Evolutionary conservation across 2,113 vertebrate genomes (phyloP).

Genomic region (Rhea pennata): DNA sequence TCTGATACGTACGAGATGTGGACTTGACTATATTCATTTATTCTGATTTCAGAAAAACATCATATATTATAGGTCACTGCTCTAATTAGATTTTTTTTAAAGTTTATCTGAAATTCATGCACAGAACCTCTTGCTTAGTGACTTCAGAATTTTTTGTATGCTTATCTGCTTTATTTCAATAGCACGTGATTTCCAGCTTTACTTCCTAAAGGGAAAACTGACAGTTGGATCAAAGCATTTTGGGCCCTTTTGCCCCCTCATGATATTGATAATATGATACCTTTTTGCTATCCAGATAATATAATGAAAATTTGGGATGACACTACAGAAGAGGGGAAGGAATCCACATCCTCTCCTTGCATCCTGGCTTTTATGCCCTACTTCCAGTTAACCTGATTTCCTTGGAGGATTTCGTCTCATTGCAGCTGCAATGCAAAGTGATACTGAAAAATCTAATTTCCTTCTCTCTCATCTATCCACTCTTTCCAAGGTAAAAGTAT

Average conservation of each 20-base stretch:
- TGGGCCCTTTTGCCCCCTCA: background rate
- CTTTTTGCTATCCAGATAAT: background rate
- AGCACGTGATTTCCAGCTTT: background rate
- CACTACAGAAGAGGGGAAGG: background rate
- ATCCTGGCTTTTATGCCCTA: background rate
- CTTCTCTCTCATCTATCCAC: background rate
- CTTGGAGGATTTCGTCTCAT: background rate
- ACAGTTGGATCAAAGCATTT: background rate
- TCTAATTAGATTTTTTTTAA: background rate
- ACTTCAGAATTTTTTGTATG: background rate
- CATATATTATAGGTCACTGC: background rate
- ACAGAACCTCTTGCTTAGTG: background rate
- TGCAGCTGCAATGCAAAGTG: background rate
- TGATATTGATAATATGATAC: background rate
- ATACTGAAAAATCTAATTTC: background rate
- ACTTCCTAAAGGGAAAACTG: background rate
- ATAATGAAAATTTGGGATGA: background rate
- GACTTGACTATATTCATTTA: background rate
- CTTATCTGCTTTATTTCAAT: background rate
- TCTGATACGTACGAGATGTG: background rate
- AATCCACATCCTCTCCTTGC: background rate
- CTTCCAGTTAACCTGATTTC: background rate
- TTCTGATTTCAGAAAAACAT: background rate
- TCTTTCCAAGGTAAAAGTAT: background rate
- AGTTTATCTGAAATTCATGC: background rate